These are phyloP conservation scores for Mythimna lalbum DNA, from an alignment of 2,888 invertebrate genomes.

Conservation along the genomic window DNA sequence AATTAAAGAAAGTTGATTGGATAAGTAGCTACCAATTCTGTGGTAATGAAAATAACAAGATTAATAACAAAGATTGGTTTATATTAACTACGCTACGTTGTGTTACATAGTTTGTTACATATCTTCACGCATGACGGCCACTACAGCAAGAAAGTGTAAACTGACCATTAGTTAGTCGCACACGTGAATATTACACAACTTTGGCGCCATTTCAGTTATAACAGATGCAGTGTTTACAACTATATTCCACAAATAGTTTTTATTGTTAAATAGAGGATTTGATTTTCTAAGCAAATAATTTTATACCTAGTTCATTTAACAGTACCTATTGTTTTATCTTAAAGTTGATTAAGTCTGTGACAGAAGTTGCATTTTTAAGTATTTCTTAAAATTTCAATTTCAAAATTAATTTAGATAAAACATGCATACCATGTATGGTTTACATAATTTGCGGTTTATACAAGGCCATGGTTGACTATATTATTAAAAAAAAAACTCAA, in stretches of 20 bases:
- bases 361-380: background rate
- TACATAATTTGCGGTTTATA: conserved; percentile 7
- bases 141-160: conserved; percentile 54
- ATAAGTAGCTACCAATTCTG: background rate
- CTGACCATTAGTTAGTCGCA: conserved; percentile 20
- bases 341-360: background rate
- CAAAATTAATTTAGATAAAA: background rate
- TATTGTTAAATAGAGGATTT: conserved; percentile 11
- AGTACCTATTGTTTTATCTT: background rate
- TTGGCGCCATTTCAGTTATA: conserved; percentile 54
- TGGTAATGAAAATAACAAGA: conserved; percentile 20
- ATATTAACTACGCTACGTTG: conserved; percentile 7
- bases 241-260: conserved; percentile 50
- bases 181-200: conserved; percentile 55
- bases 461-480: background rate
- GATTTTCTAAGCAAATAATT: conserved; percentile 1
- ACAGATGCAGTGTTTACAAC: conserved; percentile 45
- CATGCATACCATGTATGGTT: background rate
- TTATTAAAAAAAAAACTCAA: conserved; percentile 55
- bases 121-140: conserved; percentile 48
- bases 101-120: conserved; percentile 26
- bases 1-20: background rate
- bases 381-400: background rate
- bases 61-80: background rate
- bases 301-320: background rate